phyloP scores from a whole-genome alignment of 2,797 vertebrate genomes.

The Acanthiza pusilla region DNA sequence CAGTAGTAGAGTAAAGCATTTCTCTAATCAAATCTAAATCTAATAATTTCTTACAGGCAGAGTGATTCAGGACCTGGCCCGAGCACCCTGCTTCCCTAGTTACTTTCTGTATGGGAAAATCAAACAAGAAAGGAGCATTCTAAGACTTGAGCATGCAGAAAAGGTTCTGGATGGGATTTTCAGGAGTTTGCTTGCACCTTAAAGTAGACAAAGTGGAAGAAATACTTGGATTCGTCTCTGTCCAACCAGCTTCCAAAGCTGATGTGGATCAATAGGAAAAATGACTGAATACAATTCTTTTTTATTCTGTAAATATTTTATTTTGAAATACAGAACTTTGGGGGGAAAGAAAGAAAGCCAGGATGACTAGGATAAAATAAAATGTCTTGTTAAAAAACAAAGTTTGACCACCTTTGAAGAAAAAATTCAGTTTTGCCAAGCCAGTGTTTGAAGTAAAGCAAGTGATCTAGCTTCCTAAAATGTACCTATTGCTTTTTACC shows the following conservation, averaged over 20 bases:
- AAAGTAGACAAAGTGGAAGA: not conserved
- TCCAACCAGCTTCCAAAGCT: not conserved
- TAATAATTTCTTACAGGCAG: not conserved
- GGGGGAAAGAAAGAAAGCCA: accelerated
- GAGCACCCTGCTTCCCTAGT: not conserved
- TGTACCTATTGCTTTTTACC: not conserved
- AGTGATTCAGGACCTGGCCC: not conserved
- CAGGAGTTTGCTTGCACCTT: not conserved
- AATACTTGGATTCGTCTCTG: not conserved
- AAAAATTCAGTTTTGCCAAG: not conserved
- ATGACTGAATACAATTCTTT: accelerated
- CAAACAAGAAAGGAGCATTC: not conserved
- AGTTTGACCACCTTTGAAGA: not conserved
- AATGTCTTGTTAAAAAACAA: not conserved
- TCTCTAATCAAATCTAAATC: not conserved
- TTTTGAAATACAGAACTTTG: not conserved
- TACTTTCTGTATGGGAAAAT: not conserved
- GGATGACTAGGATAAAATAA: not conserved
- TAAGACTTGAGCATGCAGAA: not conserved
- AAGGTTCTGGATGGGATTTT: not conserved
- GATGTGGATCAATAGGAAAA: not conserved
- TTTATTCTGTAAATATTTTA: not conserved
- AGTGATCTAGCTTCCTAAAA: not conserved
- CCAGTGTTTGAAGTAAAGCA: not conserved
- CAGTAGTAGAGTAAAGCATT: not conserved